phyloP scores from a whole-genome alignment of 2,797 vertebrate species.

The Dendrocincla fuliginosa region DNA sequence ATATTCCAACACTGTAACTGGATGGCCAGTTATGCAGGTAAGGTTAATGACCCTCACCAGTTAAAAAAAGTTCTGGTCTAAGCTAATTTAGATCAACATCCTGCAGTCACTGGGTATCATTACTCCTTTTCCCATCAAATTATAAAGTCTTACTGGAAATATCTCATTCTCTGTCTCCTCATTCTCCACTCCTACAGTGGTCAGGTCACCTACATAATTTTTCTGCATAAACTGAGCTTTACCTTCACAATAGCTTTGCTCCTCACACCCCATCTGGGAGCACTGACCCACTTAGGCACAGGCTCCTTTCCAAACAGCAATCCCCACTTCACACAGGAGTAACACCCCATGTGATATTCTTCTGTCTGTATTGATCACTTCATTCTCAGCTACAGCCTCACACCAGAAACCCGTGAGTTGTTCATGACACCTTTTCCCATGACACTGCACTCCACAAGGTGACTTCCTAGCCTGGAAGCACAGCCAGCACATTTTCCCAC shows the following conservation, averaged over 20 bases:
- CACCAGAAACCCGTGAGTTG: background rate
- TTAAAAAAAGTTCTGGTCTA: background rate
- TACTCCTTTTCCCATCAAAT: background rate
- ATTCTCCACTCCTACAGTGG: background rate
- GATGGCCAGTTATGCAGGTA: background rate
- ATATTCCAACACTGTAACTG: background rate
- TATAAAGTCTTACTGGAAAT: background rate
- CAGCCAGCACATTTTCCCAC: rapidly evolving
- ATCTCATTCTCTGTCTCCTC: background rate
- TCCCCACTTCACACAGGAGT: background rate
- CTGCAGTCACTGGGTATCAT: background rate
- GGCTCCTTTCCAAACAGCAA: background rate
- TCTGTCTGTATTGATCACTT: background rate
- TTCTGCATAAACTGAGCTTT: background rate
- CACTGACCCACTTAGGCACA: rapidly evolving
- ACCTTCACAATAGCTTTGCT: background rate
- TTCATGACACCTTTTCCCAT: background rate
- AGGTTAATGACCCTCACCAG: background rate
- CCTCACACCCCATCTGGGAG: background rate
- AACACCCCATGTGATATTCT: background rate
- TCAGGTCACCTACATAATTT: background rate
- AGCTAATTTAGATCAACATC: background rate
- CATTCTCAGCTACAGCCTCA: background rate
- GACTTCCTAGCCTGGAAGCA: background rate
- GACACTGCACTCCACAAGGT: background rate